These are phyloP conservation scores for Peromyscus leucopus DNA, from an alignment of 2,113 vertebrate species.

Conservation along the genomic window DNA sequence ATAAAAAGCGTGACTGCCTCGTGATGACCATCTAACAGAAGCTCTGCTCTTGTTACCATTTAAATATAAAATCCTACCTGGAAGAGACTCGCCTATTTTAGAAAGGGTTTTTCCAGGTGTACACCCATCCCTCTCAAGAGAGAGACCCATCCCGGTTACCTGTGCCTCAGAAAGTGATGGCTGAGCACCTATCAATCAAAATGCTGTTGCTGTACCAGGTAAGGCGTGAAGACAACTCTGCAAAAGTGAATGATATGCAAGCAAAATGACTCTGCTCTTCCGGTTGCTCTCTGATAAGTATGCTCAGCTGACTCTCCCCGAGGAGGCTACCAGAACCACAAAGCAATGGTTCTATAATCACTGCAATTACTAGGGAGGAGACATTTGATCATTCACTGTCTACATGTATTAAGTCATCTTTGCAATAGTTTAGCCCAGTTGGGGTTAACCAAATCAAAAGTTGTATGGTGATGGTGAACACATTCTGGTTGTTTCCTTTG, in stretches of 20 bases:
- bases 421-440: background rate
- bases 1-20: background rate
- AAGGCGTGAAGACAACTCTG: background rate
- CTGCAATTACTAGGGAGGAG: background rate
- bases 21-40: background rate
- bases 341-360: background rate
- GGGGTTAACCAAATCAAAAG: background rate
- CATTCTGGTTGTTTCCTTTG: background rate
- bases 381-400: background rate
- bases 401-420: background rate
- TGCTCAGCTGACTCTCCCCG: background rate
- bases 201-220: background rate
- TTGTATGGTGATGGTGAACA: background rate
- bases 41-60: background rate
- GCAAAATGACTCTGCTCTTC: background rate
- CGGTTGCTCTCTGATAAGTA: background rate
- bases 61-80: background rate
- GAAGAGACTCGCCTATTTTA: background rate
- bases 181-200: background rate
- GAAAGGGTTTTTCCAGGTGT: background rate
- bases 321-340: background rate
- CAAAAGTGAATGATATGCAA: background rate
- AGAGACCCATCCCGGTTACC: background rate
- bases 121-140: background rate
- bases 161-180: background rate